Evolutionary conservation across 2,797 vertebrate genomes (phyloP), one percentile per base, ranked within the genome.

Genomic region (Acanthurus lineatus): DNA sequence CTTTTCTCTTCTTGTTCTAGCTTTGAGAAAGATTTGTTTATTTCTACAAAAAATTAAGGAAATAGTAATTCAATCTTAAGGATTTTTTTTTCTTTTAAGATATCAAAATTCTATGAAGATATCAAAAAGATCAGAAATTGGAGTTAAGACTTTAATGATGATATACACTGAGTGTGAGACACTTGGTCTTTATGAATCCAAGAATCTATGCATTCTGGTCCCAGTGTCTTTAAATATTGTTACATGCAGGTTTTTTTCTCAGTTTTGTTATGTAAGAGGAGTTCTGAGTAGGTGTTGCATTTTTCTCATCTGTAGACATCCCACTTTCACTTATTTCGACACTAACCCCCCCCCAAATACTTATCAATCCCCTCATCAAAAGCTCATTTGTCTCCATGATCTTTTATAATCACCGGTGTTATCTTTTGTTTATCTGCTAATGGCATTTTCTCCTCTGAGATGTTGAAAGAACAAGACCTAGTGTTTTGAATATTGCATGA

Each of bases 401-500:
- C 3, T 4, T 38, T 17, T 35, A 40, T 73, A 67, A 84, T 90
- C 62, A 28, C 22, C 2, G 2, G 8, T 47, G 17, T 79, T 62
- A n/a, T 49, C 48, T 66, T 76, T 84, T 78, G 60, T 85, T 84
- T 60, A 32, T 69, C 84, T 35, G 65, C 54, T 84, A 72, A 84
- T 87, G 45, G 75, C 58, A 0, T 82, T 80, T 81, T 76, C 49
- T 84, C 64, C 75, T 64, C 52, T 22, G 60, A 53, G 58, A 63
- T 15, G 6, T 15, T 76, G 68, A 71, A 70, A 56, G 81, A 84
- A 78, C 85, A 71, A 52, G 77, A 80, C 54, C 78, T 7, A 51
- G 52, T 9, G 69, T 61, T 14, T 68, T 95, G 87, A 94, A 95
- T 95, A 94, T 93, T 95, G 86, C 69, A 95, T 94, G 93, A 94